Evolutionary conservation across 2,888 invertebrate species (phyloP).

Genomic region (Ochlodes sylvanus): DNA sequence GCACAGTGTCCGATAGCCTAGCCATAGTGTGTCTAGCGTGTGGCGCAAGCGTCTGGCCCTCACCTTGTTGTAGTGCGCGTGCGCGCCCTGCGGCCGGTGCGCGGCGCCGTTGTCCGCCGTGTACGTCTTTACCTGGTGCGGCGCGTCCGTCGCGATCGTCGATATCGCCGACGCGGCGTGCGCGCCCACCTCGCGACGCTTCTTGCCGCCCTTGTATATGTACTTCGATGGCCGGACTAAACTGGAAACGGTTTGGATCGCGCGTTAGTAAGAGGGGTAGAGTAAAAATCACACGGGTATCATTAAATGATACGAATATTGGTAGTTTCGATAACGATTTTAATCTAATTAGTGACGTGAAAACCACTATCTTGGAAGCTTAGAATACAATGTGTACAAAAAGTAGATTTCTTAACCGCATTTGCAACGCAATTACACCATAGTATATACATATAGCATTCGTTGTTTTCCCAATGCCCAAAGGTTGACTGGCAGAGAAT

Average conservation of each 20-base stretch:
- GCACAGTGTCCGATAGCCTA: background rate
- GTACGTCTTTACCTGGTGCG: slow-evolving; percentile 97
- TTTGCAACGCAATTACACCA: too few species aligned
- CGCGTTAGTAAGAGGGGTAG: too few species aligned
- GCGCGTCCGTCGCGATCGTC: slow-evolving; percentile 87
- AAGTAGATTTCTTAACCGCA: too few species aligned
- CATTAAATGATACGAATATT: too few species aligned
- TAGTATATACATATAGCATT: too few species aligned
- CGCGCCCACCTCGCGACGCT: slow-evolving; percentile 70
- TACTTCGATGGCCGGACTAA: slow-evolving; percentile 78
- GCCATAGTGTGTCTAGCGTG: background rate
- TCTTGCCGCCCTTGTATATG: slow-evolving; percentile 79
- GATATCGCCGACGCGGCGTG: slow-evolving; percentile 78
- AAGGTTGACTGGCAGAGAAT: too few species aligned
- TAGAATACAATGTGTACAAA: too few species aligned
- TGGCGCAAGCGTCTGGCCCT: slow-evolving; percentile 78
- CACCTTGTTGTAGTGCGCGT: slow-evolving; percentile 97
- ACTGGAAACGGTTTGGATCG: slow-evolving; percentile 53
- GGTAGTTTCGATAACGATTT: too few species aligned
- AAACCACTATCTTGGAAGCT: too few species aligned
- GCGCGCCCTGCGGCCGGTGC: slow-evolving; percentile 90
- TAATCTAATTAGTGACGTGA: too few species aligned
- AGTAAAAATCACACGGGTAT: too few species aligned
- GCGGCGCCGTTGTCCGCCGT: slow-evolving; percentile 96
- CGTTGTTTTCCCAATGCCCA: too few species aligned